Evolutionary conservation across 2,113 vertebrate genomes (phyloP), one percentile per base, ranked within the genome.

Genomic region (Cyprinodon variegatus): DNA sequence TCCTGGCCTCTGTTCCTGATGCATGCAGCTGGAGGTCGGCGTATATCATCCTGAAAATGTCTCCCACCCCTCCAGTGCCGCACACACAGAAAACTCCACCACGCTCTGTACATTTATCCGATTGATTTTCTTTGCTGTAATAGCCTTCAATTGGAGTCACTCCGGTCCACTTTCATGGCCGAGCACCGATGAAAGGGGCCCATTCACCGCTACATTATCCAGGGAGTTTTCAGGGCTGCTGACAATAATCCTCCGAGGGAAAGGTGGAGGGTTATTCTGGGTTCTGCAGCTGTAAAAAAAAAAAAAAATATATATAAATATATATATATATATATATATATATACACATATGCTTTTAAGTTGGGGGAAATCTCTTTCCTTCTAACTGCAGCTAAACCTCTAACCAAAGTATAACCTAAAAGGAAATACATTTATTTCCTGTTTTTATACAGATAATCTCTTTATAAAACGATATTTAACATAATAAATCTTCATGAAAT

Each of bases 121-220:
- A 88, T 91, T 83, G 84, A 87, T 89, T 91, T 88, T 78, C 78
- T 81, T 83, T 76, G 78, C 82, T 29, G 79, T 81, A 88, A 63
- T 84, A 67, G 78, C 79, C 86, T 86, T 88, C 78, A 89, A 78
- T 83, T 84, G 85, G 81, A 90, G 83, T 87, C 79, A 83, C 85
- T 89, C 65, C 46, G 62, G 81, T 92, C 81, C 78, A 84, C 76
- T 88, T 88, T 70, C 84, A 86, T 59, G 80, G 86, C 68, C 88
- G 1, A 70, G 62, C 72, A 2, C 81, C 74, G 86, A 89, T 90
- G 86, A 89, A 86, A 87, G 86, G 50, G 81, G 36, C 20, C 74
- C 77, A 77, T 90, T 89, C 89, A 86, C 80, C 41, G 79, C 72
- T 72, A 71, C 74, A 74, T 90, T 87, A 88, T 89, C 86, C 86